Evolutionary conservation across 1,140 invertebrate genomes (phyloP), one percentile per base, ranked within the genome.

Genomic region (Coptotermes formosanus): DNA sequence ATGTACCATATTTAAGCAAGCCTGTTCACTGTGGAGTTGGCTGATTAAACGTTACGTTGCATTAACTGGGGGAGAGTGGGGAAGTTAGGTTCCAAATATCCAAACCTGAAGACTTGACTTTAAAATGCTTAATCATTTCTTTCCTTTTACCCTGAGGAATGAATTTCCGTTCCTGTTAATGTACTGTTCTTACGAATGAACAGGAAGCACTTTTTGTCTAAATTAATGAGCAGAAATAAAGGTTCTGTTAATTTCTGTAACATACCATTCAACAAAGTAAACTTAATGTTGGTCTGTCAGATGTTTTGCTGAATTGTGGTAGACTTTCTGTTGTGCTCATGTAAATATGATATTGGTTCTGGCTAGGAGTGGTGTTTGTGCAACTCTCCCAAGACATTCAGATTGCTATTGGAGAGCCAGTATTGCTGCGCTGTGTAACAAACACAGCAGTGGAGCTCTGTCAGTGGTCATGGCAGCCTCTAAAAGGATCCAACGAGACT

Each of bases 381-480:
- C 90, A 91, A 87, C 88, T 91, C 85, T 91, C 91, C 44, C 89
- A 89, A 82, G 91, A 89, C 75, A 89, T 92, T 23, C 91, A 91
- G 87, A 90, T 91, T 87, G 89, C 91, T 9, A 89, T 90, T 19
- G 91, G 91, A 23, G 91, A 91, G 87, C 90, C 91, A 8, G 90
- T 91, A 43, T 88, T 91, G 0, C 88, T 92, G 81, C 89, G 90
- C 30, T 92, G 91, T 87, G 86, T 91, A 82, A 89, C 89, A 84
- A 90, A 91, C 88, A 91, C 91, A 85, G 91, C 91, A 48, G 91
- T 91, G 82, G 89, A 89, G 82, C 89, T 90, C 85, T 92, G 91
- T 88, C 90, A 91, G 86, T 92, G 91, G 91, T 91, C 90, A 59
- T 91, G 91, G 91, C 89, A 89, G 86, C 88, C 90, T 38, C 90